Evolutionary conservation across 1,140 invertebrate species (phyloP), one percentile per base, ranked within the genome.

Genomic region (Galendromus occidentalis): DNA sequence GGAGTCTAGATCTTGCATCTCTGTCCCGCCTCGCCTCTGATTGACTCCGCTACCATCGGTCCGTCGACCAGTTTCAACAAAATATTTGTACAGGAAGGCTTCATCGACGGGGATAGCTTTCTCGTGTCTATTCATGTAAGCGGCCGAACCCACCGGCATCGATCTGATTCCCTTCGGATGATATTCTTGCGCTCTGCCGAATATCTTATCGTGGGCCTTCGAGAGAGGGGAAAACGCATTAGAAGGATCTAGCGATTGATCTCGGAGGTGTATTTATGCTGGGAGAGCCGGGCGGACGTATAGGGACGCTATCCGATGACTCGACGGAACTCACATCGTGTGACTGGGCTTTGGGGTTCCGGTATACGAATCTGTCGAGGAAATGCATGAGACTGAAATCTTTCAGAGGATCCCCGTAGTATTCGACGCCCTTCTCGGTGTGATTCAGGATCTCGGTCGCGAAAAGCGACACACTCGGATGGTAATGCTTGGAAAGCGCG

Each of bases 351-450:
- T 97, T 97, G 0, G 93, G 91, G 79, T 98, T 98, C 75, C 93
- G 90, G 72, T 91, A 97, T 1, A 91, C 88, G 75, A 95, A 97
- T 66, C 91, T 80, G 73, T 98, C 92, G 12, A 97, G 76, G 73
- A 97, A 98, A 67, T 88, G 78, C 28, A 89, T 85, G 0, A 89
- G 75, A 0, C 85, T 86, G 72, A 96, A 91, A 77, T 98, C 93
- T 72, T 87, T 82, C 0, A 97, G 75, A 0, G 93, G 92, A 78
- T 98, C 90, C 0, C 94, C 92, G 65, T 82, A 81, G 72, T 97
- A 97, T 28, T 83, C 79, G 39, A 96, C 86, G 33, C 39, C 29
- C 63, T 71, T 68, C 64, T 71, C 72, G 76, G 79, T 74, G 82
- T 86, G 83, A 69, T 85, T 76, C 0, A 92, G 70, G n/a, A 97